phyloP scores from a whole-genome alignment of 2,888 invertebrate genomes.

The Cephus runcator region DNA sequence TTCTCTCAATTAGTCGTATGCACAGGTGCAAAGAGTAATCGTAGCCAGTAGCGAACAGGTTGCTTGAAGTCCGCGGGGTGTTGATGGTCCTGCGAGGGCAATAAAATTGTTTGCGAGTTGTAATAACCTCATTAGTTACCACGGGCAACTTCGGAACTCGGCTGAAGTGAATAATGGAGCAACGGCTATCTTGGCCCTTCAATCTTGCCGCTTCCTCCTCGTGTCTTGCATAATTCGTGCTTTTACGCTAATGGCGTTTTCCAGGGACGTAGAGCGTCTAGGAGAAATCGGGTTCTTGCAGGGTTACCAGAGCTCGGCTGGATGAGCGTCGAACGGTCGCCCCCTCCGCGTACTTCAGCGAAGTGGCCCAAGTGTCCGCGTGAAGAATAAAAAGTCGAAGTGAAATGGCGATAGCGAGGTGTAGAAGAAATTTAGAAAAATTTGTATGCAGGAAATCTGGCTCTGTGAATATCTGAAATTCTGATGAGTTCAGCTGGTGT shows the following conservation, averaged over 20 bases:
- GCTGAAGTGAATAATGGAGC: conserved; percentile 19
- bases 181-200: conserved; percentile 17
- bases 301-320: not conserved
- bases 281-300: not conserved
- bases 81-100: conserved; percentile 20
- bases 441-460: not conserved
- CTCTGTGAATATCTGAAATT: conserved; percentile 45
- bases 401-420: not conserved
- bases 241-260: conserved; percentile 8
- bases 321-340: not conserved
- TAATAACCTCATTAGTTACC: conserved; percentile 23
- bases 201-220: conserved; percentile 15
- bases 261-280: not conserved
- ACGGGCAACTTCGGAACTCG: conserved; percentile 13
- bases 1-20: not conserved
- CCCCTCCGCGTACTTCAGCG: not conserved
- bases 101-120: conserved; percentile 24
- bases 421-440: not conserved
- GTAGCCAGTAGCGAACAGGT: not conserved
- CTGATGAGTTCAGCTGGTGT: conserved; percentile 44
- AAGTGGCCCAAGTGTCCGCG: not conserved
- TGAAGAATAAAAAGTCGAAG: not conserved
- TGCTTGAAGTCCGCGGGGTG: conserved; percentile 1
- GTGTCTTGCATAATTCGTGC: not conserved
- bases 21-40: not conserved